phyloP scores from a whole-genome alignment of 37 sponge, comb jelly and placozoan species.

The Bolinopsis microptera region DNA sequence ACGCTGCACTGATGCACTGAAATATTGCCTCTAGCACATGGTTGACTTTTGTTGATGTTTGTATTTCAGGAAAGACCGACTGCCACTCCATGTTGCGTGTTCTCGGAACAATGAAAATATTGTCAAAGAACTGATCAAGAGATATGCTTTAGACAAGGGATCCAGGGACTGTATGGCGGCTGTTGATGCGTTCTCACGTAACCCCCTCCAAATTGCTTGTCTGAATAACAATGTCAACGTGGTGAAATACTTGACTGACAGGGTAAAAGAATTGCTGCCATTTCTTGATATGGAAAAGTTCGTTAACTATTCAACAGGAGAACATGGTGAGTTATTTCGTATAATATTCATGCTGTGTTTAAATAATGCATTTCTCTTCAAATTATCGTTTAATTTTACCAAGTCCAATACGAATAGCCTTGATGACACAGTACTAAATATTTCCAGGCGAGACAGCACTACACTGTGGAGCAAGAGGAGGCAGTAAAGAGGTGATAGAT shows the following conservation, averaged over 20 bases:
- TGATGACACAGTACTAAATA: no score
- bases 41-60: no score
- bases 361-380: no score
- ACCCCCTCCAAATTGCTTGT: neutral
- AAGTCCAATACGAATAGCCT: no score
- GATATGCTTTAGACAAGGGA: neutral
- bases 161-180: neutral
- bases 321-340: neutral
- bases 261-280: neutral
- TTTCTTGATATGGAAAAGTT: neutral
- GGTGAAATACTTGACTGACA: neutral
- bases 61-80: neutral
- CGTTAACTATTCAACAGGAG: neutral
- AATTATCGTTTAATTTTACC: no score
- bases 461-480: constrained; percentile 47
- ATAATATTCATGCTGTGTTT: no score
- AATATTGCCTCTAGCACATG: no score
- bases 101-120: neutral
- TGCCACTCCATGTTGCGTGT: neutral
- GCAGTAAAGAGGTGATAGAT: neutral
- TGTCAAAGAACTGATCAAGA: neutral
- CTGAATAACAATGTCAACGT: neutral
- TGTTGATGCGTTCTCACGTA: neutral
- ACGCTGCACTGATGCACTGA: no score
- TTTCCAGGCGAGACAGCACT: constrained; percentile 57